Conservation (phyloP, 2,113 vertebrate genomes). For the Sula dactylatra region DNA sequence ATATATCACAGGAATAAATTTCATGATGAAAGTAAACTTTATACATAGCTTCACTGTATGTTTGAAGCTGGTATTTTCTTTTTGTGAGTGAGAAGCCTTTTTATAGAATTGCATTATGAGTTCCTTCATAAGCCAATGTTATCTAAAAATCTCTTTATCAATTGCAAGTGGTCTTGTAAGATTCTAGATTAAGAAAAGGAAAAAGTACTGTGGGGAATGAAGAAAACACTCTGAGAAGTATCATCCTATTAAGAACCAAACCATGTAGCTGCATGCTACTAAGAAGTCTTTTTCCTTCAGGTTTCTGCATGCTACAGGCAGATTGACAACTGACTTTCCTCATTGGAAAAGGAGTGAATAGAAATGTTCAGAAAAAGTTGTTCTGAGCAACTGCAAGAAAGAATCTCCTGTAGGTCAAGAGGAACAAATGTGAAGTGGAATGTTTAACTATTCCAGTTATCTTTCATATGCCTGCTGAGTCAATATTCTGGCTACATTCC, state of each 20-base stretch:
- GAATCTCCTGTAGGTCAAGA: neutral
- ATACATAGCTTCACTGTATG: neutral
- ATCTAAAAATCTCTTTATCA: neutral
- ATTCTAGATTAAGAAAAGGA: neutral
- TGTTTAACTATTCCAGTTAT: neutral
- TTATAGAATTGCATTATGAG: neutral
- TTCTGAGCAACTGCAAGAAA: neutral
- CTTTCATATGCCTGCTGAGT: neutral
- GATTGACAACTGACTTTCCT: neutral
- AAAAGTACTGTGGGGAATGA: neutral
- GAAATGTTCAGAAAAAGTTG: neutral
- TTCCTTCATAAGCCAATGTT: neutral
- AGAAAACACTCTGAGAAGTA: neutral
- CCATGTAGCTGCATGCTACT: neutral
- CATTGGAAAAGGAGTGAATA: neutral
- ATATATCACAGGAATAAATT: neutral
- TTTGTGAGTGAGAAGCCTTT: neutral
- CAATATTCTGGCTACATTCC: neutral
- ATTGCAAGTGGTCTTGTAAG: neutral
- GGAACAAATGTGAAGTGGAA: neutral
- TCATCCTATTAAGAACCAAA: neutral
- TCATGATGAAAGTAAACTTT: neutral
- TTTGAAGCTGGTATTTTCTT: neutral
- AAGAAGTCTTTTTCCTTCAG: neutral
- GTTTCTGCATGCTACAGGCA: neutral